phyloP scores from a whole-genome alignment of 2,797 vertebrate species.

The Leptatherina wallacei region DNA sequence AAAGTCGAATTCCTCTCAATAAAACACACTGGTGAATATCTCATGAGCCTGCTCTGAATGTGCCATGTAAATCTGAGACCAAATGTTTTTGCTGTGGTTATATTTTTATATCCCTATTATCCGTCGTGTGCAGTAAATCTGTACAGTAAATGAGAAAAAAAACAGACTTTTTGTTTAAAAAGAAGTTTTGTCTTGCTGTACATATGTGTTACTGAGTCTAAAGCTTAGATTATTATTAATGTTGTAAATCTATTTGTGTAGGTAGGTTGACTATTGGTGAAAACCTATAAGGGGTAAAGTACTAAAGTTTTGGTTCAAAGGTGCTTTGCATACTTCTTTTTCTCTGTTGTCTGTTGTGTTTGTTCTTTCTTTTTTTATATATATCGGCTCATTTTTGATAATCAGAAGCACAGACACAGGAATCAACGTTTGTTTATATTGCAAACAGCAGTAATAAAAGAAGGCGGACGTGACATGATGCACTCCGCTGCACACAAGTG shows the following conservation, averaged over 20 bases:
- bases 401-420: neutral
- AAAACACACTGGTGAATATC: conserved; percentile 14
- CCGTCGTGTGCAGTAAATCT: conserved; percentile 16
- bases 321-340: conserved; percentile 14
- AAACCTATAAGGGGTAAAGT: neutral
- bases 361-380: neutral
- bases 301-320: neutral
- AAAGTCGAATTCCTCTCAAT: conserved; percentile 20
- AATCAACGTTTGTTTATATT: neutral
- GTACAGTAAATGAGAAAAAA: neutral
- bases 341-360: conserved; percentile 1
- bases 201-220: conserved; percentile 26
- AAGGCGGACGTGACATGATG: neutral
- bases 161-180: neutral
- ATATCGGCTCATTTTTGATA: neutral
- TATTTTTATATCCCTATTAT: conserved; percentile 25
- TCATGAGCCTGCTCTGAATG: conserved; percentile 56
- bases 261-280: neutral
- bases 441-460: neutral
- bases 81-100: conserved; percentile 19
- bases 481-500: neutral
- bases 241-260: conserved; percentile 41
- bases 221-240: conserved; percentile 18
- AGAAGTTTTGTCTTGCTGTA: conserved; percentile 18
- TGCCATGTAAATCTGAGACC: conserved; percentile 33